phyloP scores from a whole-genome alignment of 2,888 invertebrate genomes.

The Apantesis nais region DNA sequence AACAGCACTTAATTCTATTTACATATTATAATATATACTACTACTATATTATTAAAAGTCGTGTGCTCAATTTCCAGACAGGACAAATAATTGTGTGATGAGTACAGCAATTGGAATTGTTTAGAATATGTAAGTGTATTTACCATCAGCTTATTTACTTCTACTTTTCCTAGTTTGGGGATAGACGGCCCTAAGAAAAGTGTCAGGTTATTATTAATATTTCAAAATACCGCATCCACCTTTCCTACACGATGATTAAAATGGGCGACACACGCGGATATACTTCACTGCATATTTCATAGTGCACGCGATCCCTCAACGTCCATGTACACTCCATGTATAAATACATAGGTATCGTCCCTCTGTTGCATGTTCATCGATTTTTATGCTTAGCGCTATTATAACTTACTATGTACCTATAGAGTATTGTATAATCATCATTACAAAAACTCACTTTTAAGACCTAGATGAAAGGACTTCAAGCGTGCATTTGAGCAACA shows the following conservation, averaged over 20 bases:
- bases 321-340: conserved; percentile 19
- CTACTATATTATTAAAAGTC: too few species aligned
- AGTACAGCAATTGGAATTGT: too few species aligned
- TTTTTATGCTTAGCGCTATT: conserved; percentile 23
- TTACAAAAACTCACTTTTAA: not conserved
- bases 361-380: conserved; percentile 38
- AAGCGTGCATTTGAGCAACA: not conserved
- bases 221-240: conserved; percentile 23
- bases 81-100: too few species aligned
- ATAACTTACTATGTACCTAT: conserved; percentile 1
- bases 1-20: too few species aligned
- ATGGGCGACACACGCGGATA: conserved; percentile 28
- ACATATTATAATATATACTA: too few species aligned
- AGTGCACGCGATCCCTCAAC: conserved; percentile 47
- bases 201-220: not conserved
- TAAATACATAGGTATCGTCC: conserved; percentile 4
- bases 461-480: not conserved
- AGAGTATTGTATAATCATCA: not conserved
- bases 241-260: not conserved
- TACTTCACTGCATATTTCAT: conserved; percentile 48
- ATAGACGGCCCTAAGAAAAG: not conserved
- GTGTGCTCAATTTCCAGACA: too few species aligned
- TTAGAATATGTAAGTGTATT: too few species aligned
- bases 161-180: not conserved
- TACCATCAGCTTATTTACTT: too few species aligned